Evolutionary conservation across 2,113 vertebrate species (phyloP), one percentile per base, ranked within the genome.

Genomic region (Stercorarius parasiticus): DNA sequence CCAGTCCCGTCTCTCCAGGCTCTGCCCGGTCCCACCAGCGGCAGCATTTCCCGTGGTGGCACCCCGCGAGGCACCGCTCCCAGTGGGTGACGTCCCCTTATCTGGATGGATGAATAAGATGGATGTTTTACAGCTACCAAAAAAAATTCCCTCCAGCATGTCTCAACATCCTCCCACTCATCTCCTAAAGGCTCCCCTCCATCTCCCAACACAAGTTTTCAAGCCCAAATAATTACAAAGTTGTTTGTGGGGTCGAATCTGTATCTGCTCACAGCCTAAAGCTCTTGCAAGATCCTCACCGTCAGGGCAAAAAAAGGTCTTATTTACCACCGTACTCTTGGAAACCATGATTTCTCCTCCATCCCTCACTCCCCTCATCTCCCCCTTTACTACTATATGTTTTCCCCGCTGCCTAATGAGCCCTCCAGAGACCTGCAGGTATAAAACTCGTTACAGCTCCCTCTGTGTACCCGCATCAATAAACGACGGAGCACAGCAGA

Each of bases 381-480:
- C 87, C 93, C 78, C 96, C 94, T 98, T 97, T 95, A 93, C 96
- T 93, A 95, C 96, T 96, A 67, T 94, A 77, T 97, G 96, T 96
- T 97, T 97, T 97, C 96, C 96, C 96, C 97, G 96, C 97, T 97
- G 97, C 96, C 97, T 98, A 98, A 98, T 98, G 98, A 98, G 98
- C 97, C 98, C 98, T 97, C 98, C 86, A 87, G 98, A 98, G 98
- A 98, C 97, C 50, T 14, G 83, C 87, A 98, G 97, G 97, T 94
- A 98, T 98, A 98, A 98, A 98, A 98, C 96, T 97, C 71, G 53
- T 98, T 98, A 98, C 53, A 95, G 96, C 94, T 96, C 97, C 97
- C 97, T 96, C 89, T 38, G 90, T 52, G 83, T 82, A 87, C 94
- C 76, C 15, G 91, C 97, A 98, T 98, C 97, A 97, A 98, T 98